Conservation (phyloP, 1,140 invertebrate genomes). For the Metopolophium dirhodum region DNA sequence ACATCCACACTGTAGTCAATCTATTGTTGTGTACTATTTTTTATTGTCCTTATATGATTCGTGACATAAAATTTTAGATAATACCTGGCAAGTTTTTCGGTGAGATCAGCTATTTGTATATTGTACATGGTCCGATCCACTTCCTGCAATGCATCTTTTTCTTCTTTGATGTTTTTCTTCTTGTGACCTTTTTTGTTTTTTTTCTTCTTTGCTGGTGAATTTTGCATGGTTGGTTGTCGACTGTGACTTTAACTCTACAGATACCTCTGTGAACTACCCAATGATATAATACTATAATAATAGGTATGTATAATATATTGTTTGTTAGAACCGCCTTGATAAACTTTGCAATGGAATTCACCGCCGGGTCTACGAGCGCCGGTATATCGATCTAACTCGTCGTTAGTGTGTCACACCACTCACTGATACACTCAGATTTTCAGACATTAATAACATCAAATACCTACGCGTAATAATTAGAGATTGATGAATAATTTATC, state of each 20-base stretch:
- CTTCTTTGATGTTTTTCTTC: conserved; percentile 42
- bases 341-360: not conserved
- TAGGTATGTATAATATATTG: not conserved
- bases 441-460: not conserved
- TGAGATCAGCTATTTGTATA: conserved; percentile 40
- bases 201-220: conserved; percentile 11
- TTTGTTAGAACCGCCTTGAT: not conserved
- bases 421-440: not conserved
- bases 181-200: conserved; percentile 33
- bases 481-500: not conserved
- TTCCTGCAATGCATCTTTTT: conserved; percentile 33
- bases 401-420: not conserved
- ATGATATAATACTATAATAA: not conserved
- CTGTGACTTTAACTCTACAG: not conserved
- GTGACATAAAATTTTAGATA: not conserved
- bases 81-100: conserved; percentile 45
- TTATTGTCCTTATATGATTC: not conserved
- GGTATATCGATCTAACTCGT: not conserved
- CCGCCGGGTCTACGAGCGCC: not conserved
- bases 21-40: too few species aligned
- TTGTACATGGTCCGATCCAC: conserved; percentile 47
- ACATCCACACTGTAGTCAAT: too few species aligned
- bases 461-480: not conserved
- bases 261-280: not conserved
- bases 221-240: not conserved